A percentile compares a stretch with the other conserved stretches of the same genome.
Evolutionary conservation across 2,113 vertebrate genomes (phyloP).

Genomic region (Danionella cerebrum): DNA sequence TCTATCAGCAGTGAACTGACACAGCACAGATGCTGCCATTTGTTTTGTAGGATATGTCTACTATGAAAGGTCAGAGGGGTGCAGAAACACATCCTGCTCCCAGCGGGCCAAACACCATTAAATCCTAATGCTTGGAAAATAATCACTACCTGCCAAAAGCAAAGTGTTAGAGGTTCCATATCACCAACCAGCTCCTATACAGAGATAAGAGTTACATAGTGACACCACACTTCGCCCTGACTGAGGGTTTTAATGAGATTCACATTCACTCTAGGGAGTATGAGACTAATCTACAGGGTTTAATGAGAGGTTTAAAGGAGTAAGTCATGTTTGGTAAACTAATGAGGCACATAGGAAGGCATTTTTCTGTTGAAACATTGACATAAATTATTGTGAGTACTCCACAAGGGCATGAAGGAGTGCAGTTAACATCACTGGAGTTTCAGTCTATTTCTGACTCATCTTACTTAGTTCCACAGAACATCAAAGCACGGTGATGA

Average conservation of each 20-base stretch:
- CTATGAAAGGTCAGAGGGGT: slow-evolving; percentile 51
- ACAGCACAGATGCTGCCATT: slow-evolving; percentile 57
- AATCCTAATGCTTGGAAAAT: slow-evolving; percentile 39
- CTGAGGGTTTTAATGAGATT: slow-evolving; percentile 53
- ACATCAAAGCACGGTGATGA: too few relatives aligned
- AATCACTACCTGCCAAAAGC: slow-evolving; percentile 39
- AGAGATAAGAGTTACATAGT: slow-evolving; percentile 34
- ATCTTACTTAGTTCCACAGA: too few relatives aligned
- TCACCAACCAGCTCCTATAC: slow-evolving; percentile 32
- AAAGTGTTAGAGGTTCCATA: slow-evolving; percentile 17
- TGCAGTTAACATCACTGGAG: background rate
- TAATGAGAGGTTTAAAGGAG: slow-evolving; percentile 62
- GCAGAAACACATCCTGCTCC: slow-evolving; percentile 18
- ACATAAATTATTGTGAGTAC: slow-evolving; percentile 32
- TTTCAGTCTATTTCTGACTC: background rate
- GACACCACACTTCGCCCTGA: slow-evolving; percentile 41
- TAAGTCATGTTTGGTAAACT: slow-evolving; percentile 55
- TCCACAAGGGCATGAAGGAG: background rate
- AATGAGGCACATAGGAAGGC: slow-evolving; percentile 45
- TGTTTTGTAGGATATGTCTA: slow-evolving; percentile 47
- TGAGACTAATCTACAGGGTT: slow-evolving; percentile 53
- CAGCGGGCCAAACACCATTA: slow-evolving; percentile 46
- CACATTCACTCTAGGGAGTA: slow-evolving; percentile 45
- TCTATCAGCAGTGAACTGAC: slow-evolving; percentile 37
- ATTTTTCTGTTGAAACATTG: slow-evolving; percentile 36